These are phyloP conservation scores for Zoroaster sp. DNA, from an alignment of 53 echinoderm and acorn worm species.

Conservation along the genomic window DNA sequence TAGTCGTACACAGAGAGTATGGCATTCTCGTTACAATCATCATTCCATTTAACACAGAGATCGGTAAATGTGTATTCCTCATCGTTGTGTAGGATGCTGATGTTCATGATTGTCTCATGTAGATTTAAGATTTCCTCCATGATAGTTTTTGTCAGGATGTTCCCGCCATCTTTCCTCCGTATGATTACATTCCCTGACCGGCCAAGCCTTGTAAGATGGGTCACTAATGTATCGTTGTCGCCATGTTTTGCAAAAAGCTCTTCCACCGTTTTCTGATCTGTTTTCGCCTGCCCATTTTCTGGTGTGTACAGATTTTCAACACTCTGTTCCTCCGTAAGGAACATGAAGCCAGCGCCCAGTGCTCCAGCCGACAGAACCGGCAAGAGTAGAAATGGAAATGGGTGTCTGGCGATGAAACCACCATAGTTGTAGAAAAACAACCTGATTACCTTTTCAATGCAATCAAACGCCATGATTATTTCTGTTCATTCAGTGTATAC, in stretches of 20 bases:
- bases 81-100: background rate
- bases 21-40: conserved; percentile 41
- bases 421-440: conserved; percentile 67
- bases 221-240: background rate
- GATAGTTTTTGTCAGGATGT: conserved; percentile 20
- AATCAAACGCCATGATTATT: conserved; percentile 49
- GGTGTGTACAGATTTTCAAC: conserved; percentile 53
- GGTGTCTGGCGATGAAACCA: conserved; percentile 72
- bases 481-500: background rate
- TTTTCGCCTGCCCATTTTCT: conserved; percentile 31
- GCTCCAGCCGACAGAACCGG: conserved; percentile 58
- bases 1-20: conserved; percentile 2
- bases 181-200: conserved; percentile 38
- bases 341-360: conserved; percentile 38
- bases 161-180: background rate
- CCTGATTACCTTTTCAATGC: conserved; percentile 56
- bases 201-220: background rate
- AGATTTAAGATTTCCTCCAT: conserved; percentile 31
- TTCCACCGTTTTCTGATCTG: conserved; percentile 19
- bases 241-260: background rate
- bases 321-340: conserved; percentile 16
- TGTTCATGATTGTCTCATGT: conserved; percentile 27
- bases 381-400: conserved; percentile 59
- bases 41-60: conserved; percentile 50
- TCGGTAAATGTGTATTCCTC: conserved; percentile 2